Percentiles rank a stretch among this genome's conserved stretches.
Conservation (phyloP, 2,113 vertebrate species). For the Periophthalmodon schlosseri region DNA sequence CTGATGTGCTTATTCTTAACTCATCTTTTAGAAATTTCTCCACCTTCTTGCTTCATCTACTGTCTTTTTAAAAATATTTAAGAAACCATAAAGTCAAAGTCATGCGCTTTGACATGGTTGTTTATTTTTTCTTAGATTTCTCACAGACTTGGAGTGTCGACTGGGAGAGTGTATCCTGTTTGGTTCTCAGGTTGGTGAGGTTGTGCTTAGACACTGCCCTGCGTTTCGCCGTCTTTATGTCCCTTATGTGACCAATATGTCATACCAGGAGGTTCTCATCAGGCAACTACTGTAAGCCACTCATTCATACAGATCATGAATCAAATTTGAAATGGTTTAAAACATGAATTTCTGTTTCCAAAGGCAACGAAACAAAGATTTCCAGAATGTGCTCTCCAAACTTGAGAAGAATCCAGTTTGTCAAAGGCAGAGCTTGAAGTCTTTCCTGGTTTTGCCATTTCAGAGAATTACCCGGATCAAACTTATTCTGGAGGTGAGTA, state of each 20-base stretch:
- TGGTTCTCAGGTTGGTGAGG: conserved; percentile 63
- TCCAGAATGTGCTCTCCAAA: conserved; percentile 64
- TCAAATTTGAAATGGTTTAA: neutral
- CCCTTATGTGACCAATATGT: conserved; percentile 83
- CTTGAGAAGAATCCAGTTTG: conserved; percentile 77
- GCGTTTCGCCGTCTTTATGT: conserved; percentile 72
- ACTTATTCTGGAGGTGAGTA: conserved; percentile 78
- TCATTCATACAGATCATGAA: neutral
- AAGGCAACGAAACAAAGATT: conserved; percentile 72
- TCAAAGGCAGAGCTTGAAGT: conserved; percentile 79
- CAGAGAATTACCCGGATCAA: conserved; percentile 81
- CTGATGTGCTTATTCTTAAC: no score
- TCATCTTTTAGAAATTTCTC: no score
- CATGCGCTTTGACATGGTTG: neutral
- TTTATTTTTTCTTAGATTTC: conserved; percentile 66
- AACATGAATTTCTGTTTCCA: neutral
- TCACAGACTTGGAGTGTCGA: conserved; percentile 73
- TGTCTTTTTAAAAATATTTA: no score
- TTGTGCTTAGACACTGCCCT: conserved; percentile 71
- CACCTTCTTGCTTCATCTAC: no score
- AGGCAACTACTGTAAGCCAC: conserved; percentile 72
- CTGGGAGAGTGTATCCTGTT: conserved; percentile 71
- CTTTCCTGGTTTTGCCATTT: conserved; percentile 83
- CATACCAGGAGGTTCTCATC: conserved; percentile 80
- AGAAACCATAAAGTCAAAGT: neutral